A percentile compares a stretch with the other conserved stretches of the same genome.
phyloP scores from a whole-genome alignment of 2,888 invertebrate genomes.

The Ophion obscuratus region DNA sequence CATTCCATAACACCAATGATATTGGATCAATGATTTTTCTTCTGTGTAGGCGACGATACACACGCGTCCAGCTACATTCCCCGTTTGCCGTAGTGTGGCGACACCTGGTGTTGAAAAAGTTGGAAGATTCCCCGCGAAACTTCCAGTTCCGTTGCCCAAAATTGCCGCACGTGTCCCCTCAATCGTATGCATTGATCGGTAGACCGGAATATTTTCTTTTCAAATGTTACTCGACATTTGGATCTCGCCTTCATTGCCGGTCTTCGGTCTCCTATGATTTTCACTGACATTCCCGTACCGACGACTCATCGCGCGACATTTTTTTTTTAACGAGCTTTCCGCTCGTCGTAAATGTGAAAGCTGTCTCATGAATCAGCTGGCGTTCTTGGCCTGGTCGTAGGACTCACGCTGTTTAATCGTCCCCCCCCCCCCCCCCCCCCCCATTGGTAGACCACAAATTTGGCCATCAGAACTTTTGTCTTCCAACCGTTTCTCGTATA shows the following conservation, averaged over 20 bases:
- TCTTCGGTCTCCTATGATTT: neutral
- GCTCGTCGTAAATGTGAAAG: neutral
- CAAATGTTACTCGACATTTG: neutral
- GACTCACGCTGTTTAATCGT: conserved; percentile 30
- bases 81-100: conserved; percentile 41
- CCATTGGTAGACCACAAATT: conserved; percentile 28
- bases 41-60: neutral
- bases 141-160: neutral
- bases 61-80: neutral
- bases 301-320: neutral
- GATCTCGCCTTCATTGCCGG: neutral
- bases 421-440: neutral
- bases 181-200: neutral
- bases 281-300: neutral
- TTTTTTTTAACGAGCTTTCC: neutral
- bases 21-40: too few relatives aligned
- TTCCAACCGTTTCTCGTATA: conserved; percentile 22
- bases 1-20: too few relatives aligned
- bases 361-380: conserved; percentile 20
- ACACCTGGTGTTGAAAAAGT: conserved; percentile 32
- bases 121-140: conserved; percentile 16
- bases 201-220: neutral
- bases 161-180: neutral
- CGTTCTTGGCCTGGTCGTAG: neutral
- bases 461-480: conserved; percentile 33